Conservation (phyloP, 1,140 invertebrate species). For the Euschistus heros region DNA sequence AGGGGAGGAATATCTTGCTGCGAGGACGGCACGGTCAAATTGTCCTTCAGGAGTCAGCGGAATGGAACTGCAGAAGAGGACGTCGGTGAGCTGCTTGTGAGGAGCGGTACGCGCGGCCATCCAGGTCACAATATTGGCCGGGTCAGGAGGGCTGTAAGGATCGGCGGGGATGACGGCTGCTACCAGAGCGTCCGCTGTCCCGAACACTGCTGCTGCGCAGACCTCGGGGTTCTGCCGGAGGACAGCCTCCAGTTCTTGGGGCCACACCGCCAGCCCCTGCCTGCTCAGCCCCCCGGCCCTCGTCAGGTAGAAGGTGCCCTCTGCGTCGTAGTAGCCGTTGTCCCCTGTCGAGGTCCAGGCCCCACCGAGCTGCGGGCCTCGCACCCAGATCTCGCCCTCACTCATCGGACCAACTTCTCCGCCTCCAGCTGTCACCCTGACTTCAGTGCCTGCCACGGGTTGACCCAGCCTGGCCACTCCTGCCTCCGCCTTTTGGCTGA, state of each 20-base stretch:
- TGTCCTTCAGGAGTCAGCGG: background rate
- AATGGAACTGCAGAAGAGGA: background rate
- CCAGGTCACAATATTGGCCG: background rate
- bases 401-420: background rate
- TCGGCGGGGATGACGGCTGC: background rate
- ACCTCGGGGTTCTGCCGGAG: background rate
- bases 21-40: background rate
- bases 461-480: background rate
- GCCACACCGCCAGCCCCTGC: background rate
- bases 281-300: background rate
- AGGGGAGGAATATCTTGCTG: background rate
- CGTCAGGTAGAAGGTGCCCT: constrained; percentile 4
- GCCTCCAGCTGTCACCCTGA: background rate
- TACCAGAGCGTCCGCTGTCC: background rate
- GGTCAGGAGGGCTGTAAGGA: background rate
- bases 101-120: background rate
- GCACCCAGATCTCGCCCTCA: background rate
- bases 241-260: background rate
- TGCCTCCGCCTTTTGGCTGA: background rate
- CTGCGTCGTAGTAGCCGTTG: background rate
- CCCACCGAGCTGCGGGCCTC: background rate
- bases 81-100: background rate
- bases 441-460: background rate
- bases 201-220: background rate
- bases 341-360: background rate